Base-by-base conservation (phyloP, 2,113 vertebrate species). In the Oryzias curvinotus region DNA sequence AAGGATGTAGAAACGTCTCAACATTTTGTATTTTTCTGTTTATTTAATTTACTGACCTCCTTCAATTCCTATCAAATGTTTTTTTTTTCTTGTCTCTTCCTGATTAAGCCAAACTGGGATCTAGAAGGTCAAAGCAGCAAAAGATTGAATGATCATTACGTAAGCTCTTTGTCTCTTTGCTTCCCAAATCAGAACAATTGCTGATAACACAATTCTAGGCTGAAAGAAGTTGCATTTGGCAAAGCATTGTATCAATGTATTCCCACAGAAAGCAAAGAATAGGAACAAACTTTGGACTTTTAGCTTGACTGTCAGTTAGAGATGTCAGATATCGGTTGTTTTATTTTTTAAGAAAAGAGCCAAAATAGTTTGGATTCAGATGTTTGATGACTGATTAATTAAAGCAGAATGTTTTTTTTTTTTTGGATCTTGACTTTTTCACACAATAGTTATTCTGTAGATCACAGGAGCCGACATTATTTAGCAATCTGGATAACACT, bases 81-180 rank as follows among this genome's bases (percentile, higher is more conserved):
- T 65, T 85, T 77, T 77, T 81, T 83, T 66, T 43, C 25, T 36
- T 2, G 12, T 14, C 42, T 70, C 62, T 84, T 85, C 76, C 78
- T 75, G 69, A 75, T 55, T 18, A 49, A 21, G 57, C 68, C 59
- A n/a, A 63, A 55, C 48, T 47, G 62, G 18, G 61, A 47, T 36
- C 7, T 17, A 43, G 46, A 57, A 46, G 77, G 64, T 68, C 59
- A 61, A 65, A 52, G 57, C 25, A 36, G 0, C 28, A 41, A 41
- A 28, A 0, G 49, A 53, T 43, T 68, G 68, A 75, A 62, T 75
- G 63, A 85, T 77, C 36, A 51, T 80, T 84, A 60, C 74, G 14
- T 75, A 75, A 86, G 54, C 61, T 69, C 80, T 83, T 87, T 90
- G 85, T 89, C 71, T 83, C 45, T 5, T 25, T 77, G 73, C 73